Evolutionary conservation across 2,888 invertebrate species (phyloP).

Genomic region (Synanthedon tipuliformis): DNA sequence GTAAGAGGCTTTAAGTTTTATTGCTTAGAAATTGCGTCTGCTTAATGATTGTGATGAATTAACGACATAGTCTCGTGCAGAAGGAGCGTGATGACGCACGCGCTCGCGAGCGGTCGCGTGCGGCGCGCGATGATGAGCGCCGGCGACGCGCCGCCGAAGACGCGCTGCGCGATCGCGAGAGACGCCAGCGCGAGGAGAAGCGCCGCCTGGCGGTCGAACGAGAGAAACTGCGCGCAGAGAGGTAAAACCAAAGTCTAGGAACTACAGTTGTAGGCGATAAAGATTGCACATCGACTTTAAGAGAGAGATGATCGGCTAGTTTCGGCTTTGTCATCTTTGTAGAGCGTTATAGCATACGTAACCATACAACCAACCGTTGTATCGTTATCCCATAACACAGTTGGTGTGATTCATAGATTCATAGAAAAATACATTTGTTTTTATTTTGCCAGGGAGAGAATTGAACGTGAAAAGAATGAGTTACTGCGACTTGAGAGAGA

Average conservation of each 20-base stretch:
- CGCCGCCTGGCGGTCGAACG: constrained; percentile 83
- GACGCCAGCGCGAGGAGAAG: constrained; percentile 87
- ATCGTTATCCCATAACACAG: too few relatives aligned
- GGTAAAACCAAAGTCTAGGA: constrained; percentile 21
- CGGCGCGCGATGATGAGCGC: constrained; percentile 83
- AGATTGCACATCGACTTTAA: too few relatives aligned
- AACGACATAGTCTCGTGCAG: constrained; percentile 29
- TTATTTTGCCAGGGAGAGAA: constrained; percentile 73
- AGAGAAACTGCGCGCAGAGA: constrained; percentile 83
- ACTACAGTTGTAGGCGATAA: too few relatives aligned
- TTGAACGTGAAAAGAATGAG: constrained; percentile 90
- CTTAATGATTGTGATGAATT: neutral
- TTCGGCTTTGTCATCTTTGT: too few relatives aligned
- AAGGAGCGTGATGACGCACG: constrained; percentile 81
- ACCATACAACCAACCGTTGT: too few relatives aligned
- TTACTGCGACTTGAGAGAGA: constrained; percentile 86
- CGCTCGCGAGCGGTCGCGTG: constrained; percentile 81
- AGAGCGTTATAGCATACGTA: too few relatives aligned
- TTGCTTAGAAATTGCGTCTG: neutral
- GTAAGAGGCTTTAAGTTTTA: neutral
- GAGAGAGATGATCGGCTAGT: too few relatives aligned
- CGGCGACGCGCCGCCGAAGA: constrained; percentile 82
- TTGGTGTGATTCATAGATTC: too few relatives aligned
- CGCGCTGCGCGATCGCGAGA: constrained; percentile 82
- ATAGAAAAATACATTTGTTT: neutral